phyloP scores from a whole-genome alignment of 2,888 invertebrate genomes.

The Aphidoletes aphidimyza region DNA sequence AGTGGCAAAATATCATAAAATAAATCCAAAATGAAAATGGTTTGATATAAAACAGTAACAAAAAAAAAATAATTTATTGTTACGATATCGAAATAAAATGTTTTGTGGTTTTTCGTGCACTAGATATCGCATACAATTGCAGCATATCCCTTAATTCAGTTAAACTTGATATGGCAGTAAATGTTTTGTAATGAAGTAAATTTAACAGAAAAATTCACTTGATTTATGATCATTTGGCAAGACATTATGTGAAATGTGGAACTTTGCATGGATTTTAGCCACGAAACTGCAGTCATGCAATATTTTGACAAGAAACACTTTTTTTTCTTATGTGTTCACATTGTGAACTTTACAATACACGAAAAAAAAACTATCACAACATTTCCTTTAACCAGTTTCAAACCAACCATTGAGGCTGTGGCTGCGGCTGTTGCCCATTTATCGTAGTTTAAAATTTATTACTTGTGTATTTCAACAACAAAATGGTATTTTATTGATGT shows the following conservation, averaged over 20 bases:
- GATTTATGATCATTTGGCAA: not conserved
- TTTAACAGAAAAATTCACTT: not conserved
- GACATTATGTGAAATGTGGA: not conserved
- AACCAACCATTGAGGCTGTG: not conserved
- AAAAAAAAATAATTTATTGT: constrained; percentile 30
- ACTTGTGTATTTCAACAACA: not conserved
- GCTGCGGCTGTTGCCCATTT: not conserved
- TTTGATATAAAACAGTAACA: not conserved
- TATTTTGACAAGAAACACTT: constrained; percentile 27
- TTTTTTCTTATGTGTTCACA: too few species aligned
- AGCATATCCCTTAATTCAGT: not conserved
- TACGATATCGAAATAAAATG: constrained; percentile 10
- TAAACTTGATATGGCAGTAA: not conserved
- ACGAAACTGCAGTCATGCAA: constrained; percentile 24
- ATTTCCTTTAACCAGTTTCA: not conserved
- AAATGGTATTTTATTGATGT: not conserved
- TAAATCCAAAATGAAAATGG: not conserved
- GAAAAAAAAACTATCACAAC: constrained; percentile 17
- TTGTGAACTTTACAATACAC: too few species aligned
- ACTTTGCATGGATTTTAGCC: not conserved
- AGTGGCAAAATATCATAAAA: constrained; percentile 23
- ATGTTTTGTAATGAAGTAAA: constrained; percentile 8
- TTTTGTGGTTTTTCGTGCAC: not conserved
- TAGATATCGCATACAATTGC: not conserved
- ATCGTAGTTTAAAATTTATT: constrained; percentile 33